Base-by-base conservation (phyloP, 2,888 invertebrate genomes). In the Orthosia cruda region DNA sequence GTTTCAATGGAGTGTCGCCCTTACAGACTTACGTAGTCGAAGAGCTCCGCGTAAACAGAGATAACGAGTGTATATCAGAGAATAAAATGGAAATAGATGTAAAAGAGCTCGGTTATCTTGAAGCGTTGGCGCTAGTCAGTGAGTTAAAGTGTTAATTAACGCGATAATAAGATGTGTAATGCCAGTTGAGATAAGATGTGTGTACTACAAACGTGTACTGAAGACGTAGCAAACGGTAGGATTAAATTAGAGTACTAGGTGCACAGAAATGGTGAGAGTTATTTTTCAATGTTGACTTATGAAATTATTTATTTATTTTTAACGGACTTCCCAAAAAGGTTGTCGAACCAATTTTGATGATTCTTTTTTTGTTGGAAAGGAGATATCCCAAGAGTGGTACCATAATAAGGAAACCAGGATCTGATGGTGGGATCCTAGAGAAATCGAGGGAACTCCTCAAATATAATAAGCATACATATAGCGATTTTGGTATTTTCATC, bases 51-150 rank as follows among this genome's bases (percentile, higher is more conserved):
- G 61, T 63, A 73, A 62, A 85, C 70, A 52, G 52, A 77, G 86
- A 81, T 81, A 70, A 82, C 69, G 49, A 63, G 58, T 59, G 59
- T 76, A 81, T 76, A 74, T 82, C 86, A 76, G 77, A 57, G 58
- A 81, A 62, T 74, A 59, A 75, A 70, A 81, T 81, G 85, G 77
- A 81, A 81, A 85, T 81, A 67, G 58, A 81, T 81, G 81, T 70
- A 74, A 81, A 85, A 81, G 77, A 85, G 82, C 54, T 63, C 47
- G 55, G 54, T 81, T 81, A 82, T 81, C 83, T 85, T 26, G 23
- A 57, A 54, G 32, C 65, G 18, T 47, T 63, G 23, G 68, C 57
- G 59, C 54, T 74, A 75, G 63, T 81, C 61, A 50, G 61, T 52
- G 55, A 73, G 47, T 68, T 69, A 66, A 76, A 18, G 40, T 18